Percentiles rank a stretch among this genome's conserved stretches.
These are phyloP conservation scores for Wiebesia pumilae DNA, from an alignment of 1,140 invertebrate species.

Conservation along the genomic window DNA sequence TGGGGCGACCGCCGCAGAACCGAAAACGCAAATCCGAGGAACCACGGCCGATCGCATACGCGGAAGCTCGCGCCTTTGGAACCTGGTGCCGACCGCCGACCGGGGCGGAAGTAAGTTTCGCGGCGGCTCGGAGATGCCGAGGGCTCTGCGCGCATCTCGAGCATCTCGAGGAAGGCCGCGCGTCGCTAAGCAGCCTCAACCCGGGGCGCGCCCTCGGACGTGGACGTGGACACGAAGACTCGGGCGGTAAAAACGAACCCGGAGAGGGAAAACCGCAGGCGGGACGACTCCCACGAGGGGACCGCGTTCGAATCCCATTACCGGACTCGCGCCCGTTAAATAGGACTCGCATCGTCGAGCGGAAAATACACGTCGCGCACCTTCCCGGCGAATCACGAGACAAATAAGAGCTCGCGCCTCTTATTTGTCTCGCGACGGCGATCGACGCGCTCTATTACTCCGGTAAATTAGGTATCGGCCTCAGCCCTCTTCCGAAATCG, in stretches of 20 bases:
- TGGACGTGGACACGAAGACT: too few relatives aligned
- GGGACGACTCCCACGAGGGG: conserved; percentile 64
- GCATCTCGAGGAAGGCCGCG: conserved; percentile 62
- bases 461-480: conserved; percentile 54
- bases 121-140: too few relatives aligned
- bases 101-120: too few relatives aligned
- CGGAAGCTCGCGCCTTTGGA: not conserved
- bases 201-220: not conserved
- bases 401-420: conserved; percentile 38
- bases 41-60: too few relatives aligned
- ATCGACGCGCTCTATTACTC: conserved; percentile 62
- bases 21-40: not conserved
- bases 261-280: conserved; percentile 56
- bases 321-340: conserved; percentile 76
- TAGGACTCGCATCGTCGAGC: conserved; percentile 76
- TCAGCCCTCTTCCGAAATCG: too few relatives aligned
- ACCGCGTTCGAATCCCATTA: conserved; percentile 75
- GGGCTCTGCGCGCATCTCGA: too few relatives aligned
- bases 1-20: too few relatives aligned
- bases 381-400: not conserved
- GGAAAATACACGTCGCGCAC: conserved; percentile 71
- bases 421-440: conserved; percentile 68
- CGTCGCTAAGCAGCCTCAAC: conserved; percentile 37
- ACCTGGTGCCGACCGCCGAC: not conserved
- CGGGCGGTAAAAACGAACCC: conserved; percentile 35